These are phyloP conservation scores for Drosophila malerkotliana DNA, from an alignment of 1,140 invertebrate species.

Conservation along the genomic window DNA sequence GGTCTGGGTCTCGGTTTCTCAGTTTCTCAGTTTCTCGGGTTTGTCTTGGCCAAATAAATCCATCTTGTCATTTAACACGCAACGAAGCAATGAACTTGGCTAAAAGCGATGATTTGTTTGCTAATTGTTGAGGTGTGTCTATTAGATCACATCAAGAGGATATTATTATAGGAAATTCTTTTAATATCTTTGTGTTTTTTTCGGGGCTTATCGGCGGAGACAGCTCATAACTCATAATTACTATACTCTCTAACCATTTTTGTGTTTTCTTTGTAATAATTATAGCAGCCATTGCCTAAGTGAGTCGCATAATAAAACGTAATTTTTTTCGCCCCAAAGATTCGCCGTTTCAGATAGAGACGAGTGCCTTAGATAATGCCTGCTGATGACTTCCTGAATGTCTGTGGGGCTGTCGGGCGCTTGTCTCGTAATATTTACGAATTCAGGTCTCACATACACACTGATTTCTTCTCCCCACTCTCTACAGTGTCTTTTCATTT, in stretches of 20 bases:
- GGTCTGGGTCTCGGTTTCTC: too few species aligned
- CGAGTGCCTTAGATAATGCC: constrained; percentile 10
- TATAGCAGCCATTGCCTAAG: constrained; percentile 45
- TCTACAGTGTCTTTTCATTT: constrained; percentile 12
- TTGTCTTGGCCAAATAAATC: constrained; percentile 32
- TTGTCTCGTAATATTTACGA: constrained; percentile 1
- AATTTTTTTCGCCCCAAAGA: constrained; percentile 59
- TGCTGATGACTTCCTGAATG: constrained; percentile 36
- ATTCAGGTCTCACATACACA: constrained; percentile 37
- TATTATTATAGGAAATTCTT: not conserved
- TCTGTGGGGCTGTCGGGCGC: not conserved
- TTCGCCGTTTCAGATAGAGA: constrained; percentile 22
- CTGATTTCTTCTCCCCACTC: constrained; percentile 4
- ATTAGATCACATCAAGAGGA: constrained; percentile 26
- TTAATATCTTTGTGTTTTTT: not conserved
- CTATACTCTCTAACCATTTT: constrained; percentile 1
- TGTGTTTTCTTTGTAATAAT: constrained; percentile 17
- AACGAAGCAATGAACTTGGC: constrained; percentile 30
- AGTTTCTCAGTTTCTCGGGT: not conserved
- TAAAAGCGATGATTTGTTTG: constrained; percentile 17
- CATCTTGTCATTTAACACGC: constrained; percentile 25
- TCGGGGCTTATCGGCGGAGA: not conserved
- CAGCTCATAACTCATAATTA: constrained; percentile 17
- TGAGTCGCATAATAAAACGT: constrained; percentile 61
- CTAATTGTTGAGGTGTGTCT: constrained; percentile 41